These are phyloP conservation scores for Vultur gryphus DNA, from an alignment of 2,797 vertebrate genomes.

Conservation along the genomic window DNA sequence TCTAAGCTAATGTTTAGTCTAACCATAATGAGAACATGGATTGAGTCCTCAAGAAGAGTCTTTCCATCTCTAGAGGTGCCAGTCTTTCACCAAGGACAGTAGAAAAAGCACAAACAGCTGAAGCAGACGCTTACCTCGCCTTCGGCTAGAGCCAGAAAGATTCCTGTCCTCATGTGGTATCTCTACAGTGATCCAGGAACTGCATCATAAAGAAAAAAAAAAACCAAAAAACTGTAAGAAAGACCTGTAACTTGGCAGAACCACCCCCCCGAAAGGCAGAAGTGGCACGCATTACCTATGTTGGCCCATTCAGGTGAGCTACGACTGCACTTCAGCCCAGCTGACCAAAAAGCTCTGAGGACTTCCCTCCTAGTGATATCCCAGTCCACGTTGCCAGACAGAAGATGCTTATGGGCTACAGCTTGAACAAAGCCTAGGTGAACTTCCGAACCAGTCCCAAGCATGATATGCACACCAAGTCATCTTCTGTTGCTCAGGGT, in stretches of 20 bases:
- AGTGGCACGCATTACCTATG: rapidly evolving
- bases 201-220: background rate
- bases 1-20: background rate
- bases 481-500: too few relatives aligned
- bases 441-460: background rate
- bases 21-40: background rate
- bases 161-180: background rate
- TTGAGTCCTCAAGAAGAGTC: background rate
- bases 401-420: background rate
- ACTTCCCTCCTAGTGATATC: background rate
- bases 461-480: background rate
- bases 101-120: background rate
- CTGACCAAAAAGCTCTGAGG: background rate
- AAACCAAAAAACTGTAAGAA: rapidly evolving
- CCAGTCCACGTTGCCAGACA: background rate
- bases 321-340: background rate
- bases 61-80: background rate
- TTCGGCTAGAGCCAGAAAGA: background rate
- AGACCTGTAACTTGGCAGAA: background rate
- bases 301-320: background rate
- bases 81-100: background rate
- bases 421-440: background rate
- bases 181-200: background rate
- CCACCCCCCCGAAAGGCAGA: rapidly evolving
- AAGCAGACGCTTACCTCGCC: background rate